Base-by-base conservation (phyloP, 2,113 vertebrate species). In the Ciconia boyciana region DNA sequence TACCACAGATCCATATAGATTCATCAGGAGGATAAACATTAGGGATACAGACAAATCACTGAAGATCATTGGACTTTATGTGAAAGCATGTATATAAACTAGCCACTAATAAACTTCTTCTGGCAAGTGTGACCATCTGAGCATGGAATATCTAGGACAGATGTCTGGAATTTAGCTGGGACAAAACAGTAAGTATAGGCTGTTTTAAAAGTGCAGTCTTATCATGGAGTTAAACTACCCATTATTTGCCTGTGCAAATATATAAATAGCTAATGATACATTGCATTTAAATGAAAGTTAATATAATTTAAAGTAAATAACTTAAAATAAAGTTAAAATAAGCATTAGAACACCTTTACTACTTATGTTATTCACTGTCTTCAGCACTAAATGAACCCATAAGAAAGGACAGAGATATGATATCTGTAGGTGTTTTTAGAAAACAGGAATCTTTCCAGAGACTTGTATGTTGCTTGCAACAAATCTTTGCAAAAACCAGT, bases 161-260 rank as follows among this genome's bases (percentile, higher is more conserved):
- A 6, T 46, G 2, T 41, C 13, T 83, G 12, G 14, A 86, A 54
- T 71, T 83, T 65, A 64, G 13, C 19, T 82, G 13, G 15, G 13
- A 8, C 3, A 74, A 70, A 81, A 36, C 4, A 62, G 4, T n/a
- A 57, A 28, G 1, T 15, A 46, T 3, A 51, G 4, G 1, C 4
- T 39, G 3, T 16, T 87, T 44, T 60, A 65, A 77, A 64, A 48
- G 16, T 31, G 5, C 2, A 41, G 3, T 68, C 34, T 55, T 70
- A 32, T 31, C 16, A 39, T 4, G 4, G 9, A 51, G 6, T 36
- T 72, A 58, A 60, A 65, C 22, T 28, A 24, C 3, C 15, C 2
- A 39, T 64, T 81, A 28, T 69, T 91, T 81, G 29, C 13, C 54
- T n/a, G 9, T 16, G 1, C 1, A 57, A 44, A 77, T 15, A 51